These are phyloP conservation scores for Periophthalmus modestus DNA, from an alignment of 2,113 vertebrate genomes.

Conservation along the genomic window DNA sequence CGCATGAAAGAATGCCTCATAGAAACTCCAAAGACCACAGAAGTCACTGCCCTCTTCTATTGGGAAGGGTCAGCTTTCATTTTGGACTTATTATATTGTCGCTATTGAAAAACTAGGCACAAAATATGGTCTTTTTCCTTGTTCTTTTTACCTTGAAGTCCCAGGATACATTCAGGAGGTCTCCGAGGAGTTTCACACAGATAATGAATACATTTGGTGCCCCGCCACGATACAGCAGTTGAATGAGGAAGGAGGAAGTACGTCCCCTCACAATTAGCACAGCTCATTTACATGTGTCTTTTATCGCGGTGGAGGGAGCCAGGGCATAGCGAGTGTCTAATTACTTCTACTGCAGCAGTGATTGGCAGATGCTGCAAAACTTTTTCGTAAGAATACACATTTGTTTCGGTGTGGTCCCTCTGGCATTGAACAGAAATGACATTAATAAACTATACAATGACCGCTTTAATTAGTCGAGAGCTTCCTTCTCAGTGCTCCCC, in stretches of 20 bases:
- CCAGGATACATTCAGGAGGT: constrained; percentile 31
- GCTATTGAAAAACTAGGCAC: constrained; percentile 12
- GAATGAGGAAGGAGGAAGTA: constrained; percentile 38
- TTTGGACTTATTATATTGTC: constrained; percentile 43
- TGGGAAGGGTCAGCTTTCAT: constrained; percentile 62
- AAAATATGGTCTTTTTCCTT: background rate
- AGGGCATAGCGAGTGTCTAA: constrained; percentile 53
- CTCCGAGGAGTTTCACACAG: constrained; percentile 50
- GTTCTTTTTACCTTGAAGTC: constrained; percentile 20
- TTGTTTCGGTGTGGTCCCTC: constrained; percentile 38
- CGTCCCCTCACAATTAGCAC: constrained; percentile 59
- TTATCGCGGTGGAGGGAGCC: constrained; percentile 61
- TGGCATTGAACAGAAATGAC: constrained; percentile 31
- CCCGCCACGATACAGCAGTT: constrained; percentile 37
- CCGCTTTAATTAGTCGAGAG: constrained; percentile 37
- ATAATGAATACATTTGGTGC: constrained; percentile 59
- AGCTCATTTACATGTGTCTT: constrained; percentile 69
- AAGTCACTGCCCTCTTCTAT: constrained; percentile 22
- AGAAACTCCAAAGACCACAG: constrained; percentile 31
- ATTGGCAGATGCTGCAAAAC: constrained; percentile 54
- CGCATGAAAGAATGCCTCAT: constrained; percentile 33
- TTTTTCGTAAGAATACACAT: constrained; percentile 24
- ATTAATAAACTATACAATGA: constrained; percentile 48
- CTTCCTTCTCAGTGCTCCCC: background rate
- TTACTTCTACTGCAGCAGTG: constrained; percentile 67